Evolutionary conservation across 2,888 invertebrate species (phyloP), one percentile per base, ranked within the genome.

Genomic region (Omphaloscelis lunosa): DNA sequence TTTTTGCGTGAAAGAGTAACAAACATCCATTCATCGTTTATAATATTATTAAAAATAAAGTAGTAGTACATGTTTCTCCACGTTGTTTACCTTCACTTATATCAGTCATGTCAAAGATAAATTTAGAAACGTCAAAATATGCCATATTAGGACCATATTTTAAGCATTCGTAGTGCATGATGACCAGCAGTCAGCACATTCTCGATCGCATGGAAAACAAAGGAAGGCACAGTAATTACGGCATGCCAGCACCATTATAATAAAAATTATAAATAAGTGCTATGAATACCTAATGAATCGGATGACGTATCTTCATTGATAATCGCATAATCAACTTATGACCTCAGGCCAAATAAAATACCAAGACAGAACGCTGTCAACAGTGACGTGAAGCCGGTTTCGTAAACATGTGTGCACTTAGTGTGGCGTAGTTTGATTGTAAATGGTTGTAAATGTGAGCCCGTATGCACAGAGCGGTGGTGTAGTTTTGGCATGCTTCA

Each of bases 241-340:
- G 45, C 58, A 65, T 75, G 45, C 41, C 23, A 23, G 51, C 17
- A 59, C 63, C 17, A 78, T 76, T 65, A 78, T 76, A 77, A 78
- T 58, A 58, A 65, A 73, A 61, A 65, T 39, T 17, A 75, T 78
- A 63, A 65, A 53, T 82, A 45, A 59, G 41, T 65, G 58, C 27
- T 11, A 45, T 78, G 84, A 67, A 83, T 83, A 58, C 62, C 11
- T 68, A 83, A 83, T 34, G 67, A 39, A 29, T 45, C 12, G 23
- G n/a, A 68, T 68, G 79, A 79, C 79, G 69, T 53, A 45, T n/a
- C 6, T 34, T 63, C 56, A 41, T 78, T 41, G 48, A 62, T 34
- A 48, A 78, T 41, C 61, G 41, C 29, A 56, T 48, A 56, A 77
- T 66, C 59, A 66, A 66, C n/a, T 23, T 61, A 62, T 62, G 20